Evolutionary conservation across 2,797 vertebrate genomes (phyloP), one percentile per base, ranked within the genome.

Genomic region (Scyliorhinus canicula): DNA sequence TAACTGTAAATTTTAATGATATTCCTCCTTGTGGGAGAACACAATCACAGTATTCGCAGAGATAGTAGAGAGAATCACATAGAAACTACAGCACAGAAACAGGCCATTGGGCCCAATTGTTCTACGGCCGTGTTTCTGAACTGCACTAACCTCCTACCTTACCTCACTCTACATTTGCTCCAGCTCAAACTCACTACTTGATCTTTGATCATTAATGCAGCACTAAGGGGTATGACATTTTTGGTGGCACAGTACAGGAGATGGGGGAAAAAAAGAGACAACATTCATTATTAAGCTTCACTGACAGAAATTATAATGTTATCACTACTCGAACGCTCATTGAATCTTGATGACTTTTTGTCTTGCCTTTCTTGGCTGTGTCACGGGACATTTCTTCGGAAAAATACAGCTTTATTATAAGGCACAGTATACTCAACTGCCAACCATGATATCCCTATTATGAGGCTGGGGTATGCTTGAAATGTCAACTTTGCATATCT

Each of bases 401-500:
- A 21, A 60, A 60, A 40, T 90, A 90, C 16, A 7, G 14, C 52
- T 55, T n/a, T 90, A 88, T 60, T 60, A 35, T 60, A 60, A 40
- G 55, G 55, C 14, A n/a, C 5, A 40, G 35, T n/a, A 90, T 60
- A 60, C 57, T 90, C 55, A 63, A n/a, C 86, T 63, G 16, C 35
- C 31, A n/a, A 90, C 19, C 4, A 4, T 2, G 7, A n/a, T 60
- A 90, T 90, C 63, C 55, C 35, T 19, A n/a, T 60, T 19, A 40
- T n/a, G 1, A 90, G 0, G n/a, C 52, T 57, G 55, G 31, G 52
- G 5, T 60, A n/a, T 19, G 57, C 31, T 90, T 63, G 63, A 60
- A 90, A 90, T 60, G 86, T 90, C 86, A 90, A 63, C 86, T 63
- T 90, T 90, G 86, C 86, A 90, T 90, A 63, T 57, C 55, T 63